Evolutionary conservation across 2,888 invertebrate genomes (phyloP).

Genomic region (Drosophila pseudotakahashii): DNA sequence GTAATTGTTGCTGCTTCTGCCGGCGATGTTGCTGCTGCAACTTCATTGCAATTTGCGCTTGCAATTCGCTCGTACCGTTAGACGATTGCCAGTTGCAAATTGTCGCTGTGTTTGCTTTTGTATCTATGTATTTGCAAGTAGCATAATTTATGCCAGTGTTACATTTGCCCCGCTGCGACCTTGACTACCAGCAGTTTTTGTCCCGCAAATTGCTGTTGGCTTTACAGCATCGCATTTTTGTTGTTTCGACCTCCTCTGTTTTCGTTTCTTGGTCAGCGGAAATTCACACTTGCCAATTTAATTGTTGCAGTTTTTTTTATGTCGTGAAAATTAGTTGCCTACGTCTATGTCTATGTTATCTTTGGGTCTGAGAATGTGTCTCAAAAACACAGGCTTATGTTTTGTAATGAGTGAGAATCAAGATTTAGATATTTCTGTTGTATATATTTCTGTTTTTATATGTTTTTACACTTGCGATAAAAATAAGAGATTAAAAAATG

Average conservation of each 20-base stretch:
- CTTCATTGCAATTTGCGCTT: conserved; percentile 53
- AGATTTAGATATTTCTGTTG: conserved; percentile 7
- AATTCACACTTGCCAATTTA: conserved; percentile 75
- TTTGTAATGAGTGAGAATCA: conserved; percentile 34
- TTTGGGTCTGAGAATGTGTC: conserved; percentile 27
- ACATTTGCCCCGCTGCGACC: conserved; percentile 75
- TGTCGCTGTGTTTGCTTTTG: conserved; percentile 15
- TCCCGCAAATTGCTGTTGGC: conserved; percentile 53
- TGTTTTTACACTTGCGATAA: too few relatives aligned
- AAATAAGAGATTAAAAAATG: too few relatives aligned
- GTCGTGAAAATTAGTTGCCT: conserved; percentile 62
- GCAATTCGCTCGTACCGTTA: conserved; percentile 54
- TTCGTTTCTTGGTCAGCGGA: conserved; percentile 59
- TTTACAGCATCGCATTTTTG: conserved; percentile 29
- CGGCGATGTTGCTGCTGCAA: conserved; percentile 23
- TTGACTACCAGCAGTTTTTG: conserved; percentile 54
- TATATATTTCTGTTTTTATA: neutral
- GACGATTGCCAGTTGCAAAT: conserved; percentile 46
- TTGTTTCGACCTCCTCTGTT: conserved; percentile 5
- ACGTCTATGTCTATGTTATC: conserved; percentile 40
- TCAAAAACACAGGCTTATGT: conserved; percentile 24
- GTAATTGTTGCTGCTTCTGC: conserved; percentile 36
- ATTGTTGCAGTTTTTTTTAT: conserved; percentile 52
- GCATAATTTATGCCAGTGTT: conserved; percentile 77
- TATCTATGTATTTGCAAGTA: conserved; percentile 14